Evolutionary conservation across 2,888 invertebrate genomes (phyloP).

Genomic region (Mythimna pallens): DNA sequence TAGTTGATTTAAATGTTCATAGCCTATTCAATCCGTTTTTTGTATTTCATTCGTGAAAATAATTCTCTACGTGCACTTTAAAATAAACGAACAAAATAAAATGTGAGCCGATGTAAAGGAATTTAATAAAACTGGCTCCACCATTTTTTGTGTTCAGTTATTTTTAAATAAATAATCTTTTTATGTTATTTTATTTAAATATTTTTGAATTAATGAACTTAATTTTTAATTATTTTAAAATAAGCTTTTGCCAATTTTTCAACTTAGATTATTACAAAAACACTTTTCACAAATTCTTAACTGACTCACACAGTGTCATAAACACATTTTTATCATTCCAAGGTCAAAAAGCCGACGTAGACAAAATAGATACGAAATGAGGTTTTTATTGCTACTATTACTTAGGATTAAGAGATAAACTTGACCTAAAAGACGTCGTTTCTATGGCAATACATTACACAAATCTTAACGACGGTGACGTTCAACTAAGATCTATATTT

Average conservation of each 20-base stretch:
- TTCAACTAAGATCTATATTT: constrained; percentile 4
- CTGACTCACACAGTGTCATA: not conserved
- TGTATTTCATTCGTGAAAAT: not conserved
- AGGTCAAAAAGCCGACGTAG: not conserved
- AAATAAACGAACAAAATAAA: not conserved
- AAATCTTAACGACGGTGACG: constrained; percentile 14
- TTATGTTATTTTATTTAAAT: not conserved
- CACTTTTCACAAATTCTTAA: not conserved
- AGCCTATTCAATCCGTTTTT: not conserved
- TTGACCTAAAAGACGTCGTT: constrained; percentile 33
- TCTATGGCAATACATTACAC: constrained; percentile 13
- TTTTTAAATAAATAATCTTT: not conserved
- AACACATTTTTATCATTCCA: not conserved
- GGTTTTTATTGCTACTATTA: constrained; percentile 41
- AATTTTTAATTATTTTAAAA: not conserved
- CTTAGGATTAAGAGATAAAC: constrained; percentile 30
- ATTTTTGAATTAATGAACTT: not conserved
- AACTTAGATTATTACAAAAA: not conserved
- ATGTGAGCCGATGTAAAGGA: not conserved
- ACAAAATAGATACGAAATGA: constrained; percentile 27
- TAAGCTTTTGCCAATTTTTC: not conserved
- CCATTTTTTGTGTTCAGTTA: not conserved
- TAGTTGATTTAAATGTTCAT: not conserved
- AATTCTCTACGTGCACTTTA: not conserved
- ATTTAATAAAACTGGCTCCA: constrained; percentile 8